These are phyloP conservation scores for Diogma glabrata DNA, from an alignment of 2,888 invertebrate genomes.

Conservation along the genomic window DNA sequence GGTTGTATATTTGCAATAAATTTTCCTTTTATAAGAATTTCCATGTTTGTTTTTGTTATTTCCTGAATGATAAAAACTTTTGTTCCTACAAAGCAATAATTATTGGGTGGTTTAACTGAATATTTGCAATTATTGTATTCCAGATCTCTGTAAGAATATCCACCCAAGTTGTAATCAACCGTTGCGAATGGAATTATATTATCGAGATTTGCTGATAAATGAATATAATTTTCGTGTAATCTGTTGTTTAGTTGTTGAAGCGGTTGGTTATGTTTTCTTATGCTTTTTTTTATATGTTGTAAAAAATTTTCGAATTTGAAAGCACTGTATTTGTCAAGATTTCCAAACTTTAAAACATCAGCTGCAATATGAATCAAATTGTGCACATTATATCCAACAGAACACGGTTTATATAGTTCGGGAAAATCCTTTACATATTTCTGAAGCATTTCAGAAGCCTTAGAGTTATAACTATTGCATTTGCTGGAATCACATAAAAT, in stretches of 20 bases:
- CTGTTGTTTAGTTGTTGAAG: conserved; percentile 1
- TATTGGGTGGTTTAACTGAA: background rate
- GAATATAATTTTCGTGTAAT: background rate
- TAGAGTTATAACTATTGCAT: conserved; percentile 1
- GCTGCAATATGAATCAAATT: conserved; percentile 11
- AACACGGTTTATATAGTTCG: conserved; percentile 6
- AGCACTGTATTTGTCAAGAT: conserved; percentile 9
- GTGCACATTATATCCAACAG: conserved; percentile 11
- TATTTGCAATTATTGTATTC: background rate
- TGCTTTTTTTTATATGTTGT: conserved; percentile 3
- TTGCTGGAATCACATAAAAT: background rate
- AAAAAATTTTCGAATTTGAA: conserved; percentile 8
- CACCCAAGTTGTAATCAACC: background rate
- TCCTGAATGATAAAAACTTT: background rate
- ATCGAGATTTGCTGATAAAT: background rate
- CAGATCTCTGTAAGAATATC: background rate
- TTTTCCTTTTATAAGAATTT: background rate
- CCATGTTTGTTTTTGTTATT: background rate
- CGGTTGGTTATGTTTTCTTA: background rate
- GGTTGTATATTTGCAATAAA: background rate
- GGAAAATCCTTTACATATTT: conserved; percentile 8
- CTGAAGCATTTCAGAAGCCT: conserved; percentile 6
- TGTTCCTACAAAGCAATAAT: background rate
- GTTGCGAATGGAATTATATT: background rate
- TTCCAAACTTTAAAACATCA: conserved; percentile 10